Conservation (phyloP, 2,113 vertebrate species). For the Tachuris rubrigastra region DNA sequence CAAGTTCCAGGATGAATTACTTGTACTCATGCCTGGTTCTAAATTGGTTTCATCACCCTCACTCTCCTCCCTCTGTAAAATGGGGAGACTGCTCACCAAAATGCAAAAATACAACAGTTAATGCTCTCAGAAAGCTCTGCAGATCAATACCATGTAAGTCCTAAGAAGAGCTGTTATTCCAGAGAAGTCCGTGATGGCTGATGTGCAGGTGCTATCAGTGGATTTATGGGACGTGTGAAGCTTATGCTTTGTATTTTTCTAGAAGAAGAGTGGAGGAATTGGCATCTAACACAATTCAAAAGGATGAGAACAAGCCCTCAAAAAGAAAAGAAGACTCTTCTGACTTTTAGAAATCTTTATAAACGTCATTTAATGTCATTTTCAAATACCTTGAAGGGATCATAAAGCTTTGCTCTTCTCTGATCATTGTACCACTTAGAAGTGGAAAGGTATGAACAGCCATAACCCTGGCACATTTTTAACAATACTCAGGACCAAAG, state of each 20-base stretch:
- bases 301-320: constrained; percentile 22
- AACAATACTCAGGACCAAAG: constrained; percentile 41
- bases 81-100: background rate
- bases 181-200: background rate
- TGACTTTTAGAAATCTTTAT: constrained; percentile 62
- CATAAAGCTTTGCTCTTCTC: constrained; percentile 63
- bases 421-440: constrained; percentile 45
- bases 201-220: background rate
- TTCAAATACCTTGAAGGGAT: constrained; percentile 67
- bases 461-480: constrained; percentile 41
- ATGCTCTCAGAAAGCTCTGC: background rate
- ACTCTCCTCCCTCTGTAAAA: background rate
- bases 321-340: constrained; percentile 28
- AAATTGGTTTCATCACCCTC: background rate
- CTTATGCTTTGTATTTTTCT: background rate
- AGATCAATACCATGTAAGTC: background rate
- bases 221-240: constrained; percentile 6
- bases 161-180: background rate
- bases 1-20: background rate
- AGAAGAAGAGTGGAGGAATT: background rate
- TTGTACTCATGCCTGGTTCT: background rate
- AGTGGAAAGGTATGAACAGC: constrained; percentile 15
- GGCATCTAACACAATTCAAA: constrained; percentile 22
- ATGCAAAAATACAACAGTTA: background rate
- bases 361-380: constrained; percentile 50